These are phyloP conservation scores for Pollenia amentaria DNA, from an alignment of 2,888 invertebrate genomes.

Conservation along the genomic window DNA sequence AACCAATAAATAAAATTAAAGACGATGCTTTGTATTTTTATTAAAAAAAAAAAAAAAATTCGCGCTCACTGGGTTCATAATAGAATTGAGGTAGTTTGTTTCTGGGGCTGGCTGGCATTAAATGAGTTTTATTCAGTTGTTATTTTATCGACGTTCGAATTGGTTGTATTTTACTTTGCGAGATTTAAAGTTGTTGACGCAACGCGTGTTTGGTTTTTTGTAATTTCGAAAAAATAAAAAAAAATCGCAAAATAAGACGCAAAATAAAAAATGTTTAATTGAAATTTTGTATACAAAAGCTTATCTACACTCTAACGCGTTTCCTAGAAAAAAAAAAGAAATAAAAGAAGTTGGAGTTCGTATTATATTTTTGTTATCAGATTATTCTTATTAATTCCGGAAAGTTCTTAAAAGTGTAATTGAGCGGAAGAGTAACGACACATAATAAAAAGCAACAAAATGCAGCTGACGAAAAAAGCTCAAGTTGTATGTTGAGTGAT, in stretches of 20 bases:
- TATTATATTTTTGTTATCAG: neutral
- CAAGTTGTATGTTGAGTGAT: constrained; percentile 67
- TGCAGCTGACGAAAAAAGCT: constrained; percentile 62
- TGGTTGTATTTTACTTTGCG: constrained; percentile 20
- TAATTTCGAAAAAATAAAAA: neutral
- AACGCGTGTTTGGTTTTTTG: constrained; percentile 45
- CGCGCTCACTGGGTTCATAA: neutral
- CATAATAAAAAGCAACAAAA: constrained; percentile 13
- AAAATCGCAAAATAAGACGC: neutral
- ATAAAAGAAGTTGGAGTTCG: neutral
- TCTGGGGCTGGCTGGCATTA: constrained; percentile 14
- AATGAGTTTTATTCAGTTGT: constrained; percentile 63
- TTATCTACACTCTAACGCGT: neutral
- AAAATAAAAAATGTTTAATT: constrained; percentile 25
- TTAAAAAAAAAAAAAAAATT: neutral
- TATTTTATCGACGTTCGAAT: constrained; percentile 59
- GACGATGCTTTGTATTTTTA: neutral
- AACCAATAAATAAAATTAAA: neutral
- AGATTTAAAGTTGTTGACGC: neutral
- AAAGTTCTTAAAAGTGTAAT: constrained; percentile 23
- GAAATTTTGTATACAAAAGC: constrained; percentile 29
- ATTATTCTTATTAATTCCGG: constrained; percentile 7
- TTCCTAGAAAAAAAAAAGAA: neutral
- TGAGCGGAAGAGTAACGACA: neutral
- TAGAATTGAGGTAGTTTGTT: constrained; percentile 15